A percentile compares a stretch with the other conserved stretches of the same genome.
Evolutionary conservation across 2,797 vertebrate species (phyloP).

Genomic region (Periparus ater): DNA sequence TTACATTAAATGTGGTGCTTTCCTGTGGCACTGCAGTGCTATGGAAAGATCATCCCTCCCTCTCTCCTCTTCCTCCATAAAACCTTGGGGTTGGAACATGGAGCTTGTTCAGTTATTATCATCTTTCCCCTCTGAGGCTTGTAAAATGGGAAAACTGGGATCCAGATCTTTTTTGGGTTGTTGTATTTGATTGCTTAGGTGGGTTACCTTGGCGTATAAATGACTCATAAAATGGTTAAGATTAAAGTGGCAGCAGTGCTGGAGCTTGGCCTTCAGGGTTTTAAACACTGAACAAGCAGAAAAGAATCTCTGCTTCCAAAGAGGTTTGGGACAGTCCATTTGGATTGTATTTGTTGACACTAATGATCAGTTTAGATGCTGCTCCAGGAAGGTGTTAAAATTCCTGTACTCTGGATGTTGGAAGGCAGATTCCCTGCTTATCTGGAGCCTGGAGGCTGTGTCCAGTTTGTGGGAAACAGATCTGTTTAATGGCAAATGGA

Average conservation of each 20-base stretch:
- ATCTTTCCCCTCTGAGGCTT: background rate
- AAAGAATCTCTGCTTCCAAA: background rate
- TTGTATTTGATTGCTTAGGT: background rate
- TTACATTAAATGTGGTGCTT: conserved; percentile 66
- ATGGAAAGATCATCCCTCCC: background rate
- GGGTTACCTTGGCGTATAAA: background rate
- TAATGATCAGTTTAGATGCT: background rate
- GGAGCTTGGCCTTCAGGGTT: background rate
- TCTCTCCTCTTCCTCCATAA: background rate
- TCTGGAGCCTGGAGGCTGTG: background rate
- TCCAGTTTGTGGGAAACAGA: background rate
- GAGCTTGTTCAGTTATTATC: background rate
- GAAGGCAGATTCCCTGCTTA: background rate
- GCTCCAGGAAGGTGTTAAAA: conserved; percentile 14
- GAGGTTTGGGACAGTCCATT: background rate
- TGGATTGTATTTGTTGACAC: background rate
- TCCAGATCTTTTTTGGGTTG: background rate
- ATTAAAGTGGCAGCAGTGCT: background rate
- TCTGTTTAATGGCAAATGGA: background rate
- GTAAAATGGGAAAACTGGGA: background rate
- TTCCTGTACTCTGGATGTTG: background rate
- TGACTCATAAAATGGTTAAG: background rate
- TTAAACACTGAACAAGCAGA: background rate
- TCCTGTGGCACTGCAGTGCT: conserved; percentile 50
- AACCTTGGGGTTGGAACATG: background rate